Conservation (phyloP, 2,797 vertebrate genomes). For the Phataginus tetradactyla region DNA sequence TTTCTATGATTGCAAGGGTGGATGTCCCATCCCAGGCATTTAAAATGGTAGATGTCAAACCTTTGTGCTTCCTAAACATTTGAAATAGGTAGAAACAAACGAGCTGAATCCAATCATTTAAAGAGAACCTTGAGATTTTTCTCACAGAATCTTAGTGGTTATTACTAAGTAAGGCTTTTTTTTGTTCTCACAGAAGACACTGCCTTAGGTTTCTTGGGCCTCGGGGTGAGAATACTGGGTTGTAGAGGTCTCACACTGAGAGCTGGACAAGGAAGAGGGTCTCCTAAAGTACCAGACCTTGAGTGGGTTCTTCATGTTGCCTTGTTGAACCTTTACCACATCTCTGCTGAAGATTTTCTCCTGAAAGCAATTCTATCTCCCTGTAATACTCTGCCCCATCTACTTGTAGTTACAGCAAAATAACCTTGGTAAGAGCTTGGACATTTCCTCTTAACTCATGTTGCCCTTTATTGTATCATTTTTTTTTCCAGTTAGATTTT, state of each 20-base stretch:
- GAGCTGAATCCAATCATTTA: not conserved
- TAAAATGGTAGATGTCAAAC: not conserved
- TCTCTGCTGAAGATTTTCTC: not conserved
- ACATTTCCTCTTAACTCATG: not conserved
- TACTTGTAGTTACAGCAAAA: not conserved
- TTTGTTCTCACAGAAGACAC: not conserved
- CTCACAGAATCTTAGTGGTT: not conserved
- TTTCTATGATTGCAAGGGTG: not conserved
- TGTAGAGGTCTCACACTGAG: not conserved
- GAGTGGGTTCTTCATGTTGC: not conserved
- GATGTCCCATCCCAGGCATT: not conserved
- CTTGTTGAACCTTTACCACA: not conserved
- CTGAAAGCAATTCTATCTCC: not conserved
- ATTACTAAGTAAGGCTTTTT: not conserved
- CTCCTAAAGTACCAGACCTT: too few species aligned
- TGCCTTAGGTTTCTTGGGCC: not conserved
- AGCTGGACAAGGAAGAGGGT: not conserved
- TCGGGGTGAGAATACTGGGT: not conserved
- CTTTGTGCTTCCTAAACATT: not conserved
- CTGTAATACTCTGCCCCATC: not conserved
- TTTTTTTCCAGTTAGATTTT: not conserved
- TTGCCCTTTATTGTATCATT: not conserved
- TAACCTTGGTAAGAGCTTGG: not conserved
- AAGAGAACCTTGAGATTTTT: not conserved
- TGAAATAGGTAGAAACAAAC: not conserved